These are phyloP conservation scores for Anoplolepis gracilipes DNA, from an alignment of 1,140 invertebrate genomes.

Conservation along the genomic window DNA sequence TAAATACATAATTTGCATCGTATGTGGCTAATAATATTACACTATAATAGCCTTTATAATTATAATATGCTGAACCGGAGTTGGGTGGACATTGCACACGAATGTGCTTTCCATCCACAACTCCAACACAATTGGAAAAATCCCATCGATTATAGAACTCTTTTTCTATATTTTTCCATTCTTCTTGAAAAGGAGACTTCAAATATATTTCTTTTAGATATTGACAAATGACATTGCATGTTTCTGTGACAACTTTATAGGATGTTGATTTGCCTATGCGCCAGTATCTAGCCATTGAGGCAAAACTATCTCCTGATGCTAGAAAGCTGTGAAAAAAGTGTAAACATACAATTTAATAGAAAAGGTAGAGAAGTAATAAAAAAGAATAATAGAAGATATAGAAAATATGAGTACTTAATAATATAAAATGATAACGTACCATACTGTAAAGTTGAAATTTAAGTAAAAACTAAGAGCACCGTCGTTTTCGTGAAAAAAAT, in stretches of 20 bases:
- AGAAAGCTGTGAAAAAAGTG: neutral
- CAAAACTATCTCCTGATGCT: neutral
- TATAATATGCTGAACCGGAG: slow-evolving; percentile 74
- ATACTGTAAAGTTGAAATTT: no score
- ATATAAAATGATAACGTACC: neutral
- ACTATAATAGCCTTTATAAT: slow-evolving; percentile 75
- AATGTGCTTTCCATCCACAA: slow-evolving; percentile 69
- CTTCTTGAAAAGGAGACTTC: neutral
- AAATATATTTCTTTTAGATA: neutral
- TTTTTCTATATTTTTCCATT: neutral
- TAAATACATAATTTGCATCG: slow-evolving; percentile 79
- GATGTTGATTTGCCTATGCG: slow-evolving; percentile 14
- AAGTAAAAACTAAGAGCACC: no score
- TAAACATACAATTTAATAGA: neutral
- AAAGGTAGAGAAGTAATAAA: neutral
- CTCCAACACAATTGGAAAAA: slow-evolving; percentile 42
- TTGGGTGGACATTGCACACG: slow-evolving; percentile 65
- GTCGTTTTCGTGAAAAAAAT: no score
- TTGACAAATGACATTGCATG: slow-evolving; percentile 6
- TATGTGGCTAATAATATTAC: slow-evolving; percentile 76
- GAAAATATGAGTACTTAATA: neutral
- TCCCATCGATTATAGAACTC: neutral
- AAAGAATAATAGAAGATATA: neutral
- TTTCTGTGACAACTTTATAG: neutral
- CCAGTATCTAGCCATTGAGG: neutral